phyloP scores from a whole-genome alignment of 92 coral and sea anemone species.

The Heteractis magnifica region DNA sequence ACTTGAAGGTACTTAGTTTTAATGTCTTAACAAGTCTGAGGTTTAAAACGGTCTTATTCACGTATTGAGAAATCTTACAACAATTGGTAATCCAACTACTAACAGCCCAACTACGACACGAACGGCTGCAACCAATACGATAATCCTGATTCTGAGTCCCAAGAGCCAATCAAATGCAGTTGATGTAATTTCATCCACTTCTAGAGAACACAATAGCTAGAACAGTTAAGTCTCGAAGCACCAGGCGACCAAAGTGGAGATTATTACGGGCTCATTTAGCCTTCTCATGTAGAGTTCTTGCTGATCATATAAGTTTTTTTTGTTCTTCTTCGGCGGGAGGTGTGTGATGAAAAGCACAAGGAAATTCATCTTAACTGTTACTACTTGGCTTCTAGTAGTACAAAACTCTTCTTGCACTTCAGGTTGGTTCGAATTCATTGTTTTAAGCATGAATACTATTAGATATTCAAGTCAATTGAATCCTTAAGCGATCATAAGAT shows the following conservation, averaged over 20 bases:
- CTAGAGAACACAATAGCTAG: slow-evolving; percentile 7
- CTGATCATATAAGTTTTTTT: background rate
- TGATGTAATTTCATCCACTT: slow-evolving; percentile 24
- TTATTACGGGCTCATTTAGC: slow-evolving; percentile 8
- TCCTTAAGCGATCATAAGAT: background rate
- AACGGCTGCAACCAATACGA: slow-evolving; percentile 18
- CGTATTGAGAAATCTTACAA: background rate
- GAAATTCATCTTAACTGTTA: background rate
- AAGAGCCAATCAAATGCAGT: slow-evolving; percentile 16
- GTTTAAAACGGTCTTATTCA: background rate
- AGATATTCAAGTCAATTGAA: background rate
- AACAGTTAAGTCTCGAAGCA: slow-evolving; percentile 14
- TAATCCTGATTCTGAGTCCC: background rate
- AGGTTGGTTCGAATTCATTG: background rate
- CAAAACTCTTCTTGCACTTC: background rate
- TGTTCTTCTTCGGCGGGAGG: slow-evolving; percentile 4
- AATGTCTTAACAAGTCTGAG: background rate
- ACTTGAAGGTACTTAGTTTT: background rate
- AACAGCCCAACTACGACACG: slow-evolving; percentile 1
- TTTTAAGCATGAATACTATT: background rate
- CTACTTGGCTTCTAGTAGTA: background rate
- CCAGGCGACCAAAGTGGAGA: background rate
- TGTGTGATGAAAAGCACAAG: background rate
- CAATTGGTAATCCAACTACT: slow-evolving; percentile 2
- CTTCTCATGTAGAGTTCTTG: slow-evolving; percentile 4